Conservation (phyloP, 2,888 invertebrate species). For the Ethmia dodecea region DNA sequence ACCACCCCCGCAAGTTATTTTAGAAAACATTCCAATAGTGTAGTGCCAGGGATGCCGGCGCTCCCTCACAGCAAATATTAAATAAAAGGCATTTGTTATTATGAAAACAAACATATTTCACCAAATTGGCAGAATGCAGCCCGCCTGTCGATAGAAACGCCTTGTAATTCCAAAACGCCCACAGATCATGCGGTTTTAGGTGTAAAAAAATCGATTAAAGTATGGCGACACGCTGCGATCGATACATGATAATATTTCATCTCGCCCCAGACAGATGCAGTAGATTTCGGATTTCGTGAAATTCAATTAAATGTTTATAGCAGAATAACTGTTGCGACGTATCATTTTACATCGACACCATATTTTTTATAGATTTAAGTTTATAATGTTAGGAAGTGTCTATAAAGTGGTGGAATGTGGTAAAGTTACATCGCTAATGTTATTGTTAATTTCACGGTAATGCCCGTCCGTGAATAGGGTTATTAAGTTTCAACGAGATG, state of each 20-base stretch:
- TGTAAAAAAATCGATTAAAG: slow-evolving; percentile 77
- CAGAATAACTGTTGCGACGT: slow-evolving; percentile 53
- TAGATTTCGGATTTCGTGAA: slow-evolving; percentile 65
- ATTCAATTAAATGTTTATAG: slow-evolving; percentile 69
- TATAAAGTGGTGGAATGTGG: slow-evolving; percentile 37
- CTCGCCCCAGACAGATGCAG: slow-evolving; percentile 50
- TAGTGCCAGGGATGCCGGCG: slow-evolving; percentile 34
- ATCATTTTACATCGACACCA: slow-evolving; percentile 58
- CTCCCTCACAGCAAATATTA: slow-evolving; percentile 43
- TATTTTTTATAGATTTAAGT: slow-evolving; percentile 36
- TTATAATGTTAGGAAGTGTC: slow-evolving; percentile 37
- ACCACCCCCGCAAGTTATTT: slow-evolving; percentile 65
- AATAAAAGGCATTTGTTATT: slow-evolving; percentile 53
- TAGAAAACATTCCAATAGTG: slow-evolving; percentile 53
- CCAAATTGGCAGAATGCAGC: slow-evolving; percentile 50
- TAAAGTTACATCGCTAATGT: slow-evolving; percentile 32
- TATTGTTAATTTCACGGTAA: slow-evolving; percentile 17
- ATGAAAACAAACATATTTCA: slow-evolving; percentile 73
- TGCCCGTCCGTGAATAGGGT: not conserved
- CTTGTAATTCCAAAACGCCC: slow-evolving; percentile 69
- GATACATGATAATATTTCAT: slow-evolving; percentile 74
- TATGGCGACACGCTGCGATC: slow-evolving; percentile 74
- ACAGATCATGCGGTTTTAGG: slow-evolving; percentile 71
- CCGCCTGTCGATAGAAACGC: slow-evolving; percentile 60
- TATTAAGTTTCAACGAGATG: not conserved